Evolutionary conservation across 2,888 invertebrate species (phyloP).

Genomic region (Notodonta ziczac): DNA sequence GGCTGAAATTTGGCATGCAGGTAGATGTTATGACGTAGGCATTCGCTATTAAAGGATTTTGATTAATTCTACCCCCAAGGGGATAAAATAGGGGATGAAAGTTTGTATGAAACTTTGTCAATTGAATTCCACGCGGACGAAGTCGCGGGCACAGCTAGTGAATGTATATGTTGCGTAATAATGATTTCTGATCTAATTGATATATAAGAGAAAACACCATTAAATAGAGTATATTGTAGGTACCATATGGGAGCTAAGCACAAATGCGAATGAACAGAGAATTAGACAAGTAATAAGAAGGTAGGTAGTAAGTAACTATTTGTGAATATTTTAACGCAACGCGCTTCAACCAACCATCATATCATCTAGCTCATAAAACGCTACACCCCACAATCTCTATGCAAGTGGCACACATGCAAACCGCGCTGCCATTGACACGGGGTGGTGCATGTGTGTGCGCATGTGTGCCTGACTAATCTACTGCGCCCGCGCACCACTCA

Average conservation of each 20-base stretch:
- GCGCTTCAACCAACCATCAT: conserved; percentile 12
- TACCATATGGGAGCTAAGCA: no score
- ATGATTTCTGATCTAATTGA: background rate
- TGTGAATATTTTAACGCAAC: background rate
- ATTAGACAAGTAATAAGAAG: no score
- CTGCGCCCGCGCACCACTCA: conserved; percentile 67
- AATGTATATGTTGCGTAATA: background rate
- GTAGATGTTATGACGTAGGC: no score
- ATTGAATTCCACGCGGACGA: no score
- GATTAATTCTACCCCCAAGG: no score
- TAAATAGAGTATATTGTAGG: background rate
- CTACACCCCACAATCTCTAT: conserved; percentile 37
- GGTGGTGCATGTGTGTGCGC: conserved; percentile 39
- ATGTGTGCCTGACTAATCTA: conserved; percentile 63
- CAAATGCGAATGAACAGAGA: no score
- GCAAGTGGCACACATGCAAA: conserved; percentile 38
- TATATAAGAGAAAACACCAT: no score
- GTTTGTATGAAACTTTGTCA: no score
- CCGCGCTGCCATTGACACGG: conserved; percentile 31
- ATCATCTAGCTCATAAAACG: conserved; percentile 21
- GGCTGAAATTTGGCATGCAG: no score
- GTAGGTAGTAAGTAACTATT: background rate
- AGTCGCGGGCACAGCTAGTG: no score
- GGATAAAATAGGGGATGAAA: no score
- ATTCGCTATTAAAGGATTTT: no score